Conservation (phyloP, 2,888 invertebrate genomes). For the Clistopyga incitator region DNA sequence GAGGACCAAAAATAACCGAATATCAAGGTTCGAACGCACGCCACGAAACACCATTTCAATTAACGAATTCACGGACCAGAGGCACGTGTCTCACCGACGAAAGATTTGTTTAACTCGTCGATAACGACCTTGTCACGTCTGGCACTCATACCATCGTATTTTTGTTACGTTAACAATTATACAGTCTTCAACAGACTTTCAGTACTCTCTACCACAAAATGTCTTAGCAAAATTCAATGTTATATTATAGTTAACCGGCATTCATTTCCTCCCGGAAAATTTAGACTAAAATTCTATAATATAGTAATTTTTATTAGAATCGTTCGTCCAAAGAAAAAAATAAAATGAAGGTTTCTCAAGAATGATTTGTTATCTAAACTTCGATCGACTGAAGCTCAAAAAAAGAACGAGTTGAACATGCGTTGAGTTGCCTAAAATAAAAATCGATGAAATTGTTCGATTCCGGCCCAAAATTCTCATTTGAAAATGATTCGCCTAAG, state of each 20-base stretch:
- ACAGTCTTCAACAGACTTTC: not conserved
- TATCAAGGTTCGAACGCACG: constrained; percentile 19
- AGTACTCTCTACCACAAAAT: no score
- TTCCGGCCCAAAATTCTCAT: no score
- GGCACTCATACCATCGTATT: not conserved
- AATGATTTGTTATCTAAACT: not conserved
- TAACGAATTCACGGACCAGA: constrained; percentile 33
- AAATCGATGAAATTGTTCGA: no score
- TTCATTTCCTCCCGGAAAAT: no score
- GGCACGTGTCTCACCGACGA: not conserved
- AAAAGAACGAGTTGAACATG: no score
- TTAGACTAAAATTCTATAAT: no score
- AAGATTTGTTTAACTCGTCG: constrained; percentile 37
- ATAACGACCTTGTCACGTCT: constrained; percentile 45
- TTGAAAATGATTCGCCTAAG: no score
- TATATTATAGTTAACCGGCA: no score
- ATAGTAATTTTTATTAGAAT: no score
- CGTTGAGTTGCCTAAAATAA: no score
- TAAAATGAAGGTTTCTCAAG: not conserved
- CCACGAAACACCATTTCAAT: constrained; percentile 35
- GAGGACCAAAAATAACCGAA: constrained; percentile 20
- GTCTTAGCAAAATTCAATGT: no score
- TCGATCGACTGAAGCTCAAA: not conserved
- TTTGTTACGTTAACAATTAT: constrained; percentile 2
- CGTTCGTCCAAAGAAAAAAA: not conserved